Conservation (phyloP, 1,140 invertebrate genomes). For the Stegodyphus dumicola region DNA sequence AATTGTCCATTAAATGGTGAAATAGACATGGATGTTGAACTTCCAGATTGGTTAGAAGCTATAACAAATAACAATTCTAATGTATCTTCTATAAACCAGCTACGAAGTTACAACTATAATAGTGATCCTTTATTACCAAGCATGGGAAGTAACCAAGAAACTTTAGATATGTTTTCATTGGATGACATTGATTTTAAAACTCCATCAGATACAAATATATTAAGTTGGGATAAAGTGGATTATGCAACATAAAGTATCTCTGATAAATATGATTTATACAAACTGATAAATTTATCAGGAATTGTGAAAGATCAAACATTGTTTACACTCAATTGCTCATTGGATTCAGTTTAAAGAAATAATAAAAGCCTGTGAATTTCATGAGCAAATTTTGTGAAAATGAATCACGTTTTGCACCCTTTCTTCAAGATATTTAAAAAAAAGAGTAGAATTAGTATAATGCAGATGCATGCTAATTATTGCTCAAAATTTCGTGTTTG, state of each 20-base stretch:
- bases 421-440: too few relatives aligned
- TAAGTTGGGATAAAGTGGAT: slow-evolving; percentile 51
- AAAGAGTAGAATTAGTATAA: too few relatives aligned
- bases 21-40: slow-evolving; percentile 51
- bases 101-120: slow-evolving; percentile 3
- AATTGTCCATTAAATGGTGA: neutral
- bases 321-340: too few relatives aligned
- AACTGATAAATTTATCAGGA: too few relatives aligned
- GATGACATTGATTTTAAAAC: slow-evolving; percentile 52
- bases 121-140: slow-evolving; percentile 43
- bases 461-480: too few relatives aligned
- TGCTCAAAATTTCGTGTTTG: too few relatives aligned
- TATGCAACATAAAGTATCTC: slow-evolving; percentile 36
- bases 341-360: too few relatives aligned
- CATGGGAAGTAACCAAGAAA: slow-evolving; percentile 33
- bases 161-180: slow-evolving; percentile 43
- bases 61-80: slow-evolving; percentile 47
- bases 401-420: too few relatives aligned
- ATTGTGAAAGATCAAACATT: too few relatives aligned
- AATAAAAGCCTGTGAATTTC: too few relatives aligned
- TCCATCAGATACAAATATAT: slow-evolving; percentile 29
- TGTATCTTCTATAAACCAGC: neutral
- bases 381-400: too few relatives aligned
- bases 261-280: too few relatives aligned
- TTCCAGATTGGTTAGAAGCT: slow-evolving; percentile 53